Evolutionary conservation across 1,140 invertebrate genomes (phyloP).

Genomic region (Drosophila orena): DNA sequence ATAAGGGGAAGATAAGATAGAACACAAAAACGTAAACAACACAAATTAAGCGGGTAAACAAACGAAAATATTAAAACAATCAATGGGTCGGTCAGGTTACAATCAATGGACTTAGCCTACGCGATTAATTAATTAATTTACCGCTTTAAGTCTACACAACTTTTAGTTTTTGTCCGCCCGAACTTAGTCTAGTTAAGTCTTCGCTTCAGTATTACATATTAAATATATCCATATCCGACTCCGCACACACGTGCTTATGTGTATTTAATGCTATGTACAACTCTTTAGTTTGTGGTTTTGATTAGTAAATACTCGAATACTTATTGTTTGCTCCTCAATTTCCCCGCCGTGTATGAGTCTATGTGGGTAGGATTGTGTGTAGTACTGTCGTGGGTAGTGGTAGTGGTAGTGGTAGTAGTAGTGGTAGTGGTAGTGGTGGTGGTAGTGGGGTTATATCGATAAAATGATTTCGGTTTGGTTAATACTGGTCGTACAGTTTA

Average conservation of each 20-base stretch:
- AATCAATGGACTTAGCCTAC: conserved; percentile 28
- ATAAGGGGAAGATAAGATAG: conserved; percentile 22
- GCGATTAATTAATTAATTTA: conserved; percentile 9
- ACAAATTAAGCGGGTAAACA: conserved; percentile 12
- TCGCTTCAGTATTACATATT: conserved; percentile 45
- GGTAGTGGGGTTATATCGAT: too few species aligned
- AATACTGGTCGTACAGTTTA: conserved; percentile 59
- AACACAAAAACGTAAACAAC: conserved; percentile 12
- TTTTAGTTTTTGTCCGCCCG: conserved; percentile 66
- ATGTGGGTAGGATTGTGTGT: conserved; percentile 7
- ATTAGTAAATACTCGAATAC: conserved; percentile 59
- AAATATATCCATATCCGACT: conserved; percentile 19
- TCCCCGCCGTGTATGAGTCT: conserved; percentile 1
- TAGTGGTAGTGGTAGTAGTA: background rate
- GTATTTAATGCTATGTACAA: conserved; percentile 66
- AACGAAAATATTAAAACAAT: background rate
- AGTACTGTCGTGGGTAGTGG: background rate
- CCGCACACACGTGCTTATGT: conserved; percentile 7
- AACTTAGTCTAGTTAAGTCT: conserved; percentile 72
- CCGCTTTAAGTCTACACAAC: conserved; percentile 71
- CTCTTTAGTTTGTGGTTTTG: conserved; percentile 25
- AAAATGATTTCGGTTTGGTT: conserved; percentile 58
- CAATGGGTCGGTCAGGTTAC: background rate
- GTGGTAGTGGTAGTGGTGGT: background rate
- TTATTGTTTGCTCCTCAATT: conserved; percentile 32